Base-by-base conservation (phyloP, 1,140 invertebrate genomes). In the Rhyzopertha dominica region DNA sequence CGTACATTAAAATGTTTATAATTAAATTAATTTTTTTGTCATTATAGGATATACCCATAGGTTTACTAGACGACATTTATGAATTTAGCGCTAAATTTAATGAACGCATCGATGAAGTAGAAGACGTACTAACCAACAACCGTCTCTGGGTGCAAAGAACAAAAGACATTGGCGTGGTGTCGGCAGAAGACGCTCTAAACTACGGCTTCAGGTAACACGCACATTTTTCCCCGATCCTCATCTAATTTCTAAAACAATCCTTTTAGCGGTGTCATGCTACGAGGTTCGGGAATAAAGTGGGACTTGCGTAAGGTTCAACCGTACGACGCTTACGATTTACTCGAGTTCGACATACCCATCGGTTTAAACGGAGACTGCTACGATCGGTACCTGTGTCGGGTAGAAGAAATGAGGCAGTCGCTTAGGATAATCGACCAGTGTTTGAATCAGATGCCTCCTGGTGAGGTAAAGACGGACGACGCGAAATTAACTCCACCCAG, bases 331-430 rank as follows among this genome's bases (percentile, higher is more conserved):
- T 99, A 98, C 64, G 74, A 93, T 62, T 67, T 86, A 20, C 78
- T 98, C 1, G 92, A 99, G 12, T 99, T 99, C 72, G 95, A 99
- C 69, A 80, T 98, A 4, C 95, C 95, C 2, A 86, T 98, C 61
- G 96, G 95, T 4, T 81, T 75, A 5, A 87, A 94, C 48, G 95
- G 95, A 8, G 95, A 98, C 69, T 61, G 56, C 22, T 61, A 61
- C 28, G 52, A 60, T 40, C 42, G 90, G 57, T 99, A 98, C 71
- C 66, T 98, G 20, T 85, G 85, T 58, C 87, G 96, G 37, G 73
- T 98, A 36, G 90, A 96, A 67, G 96, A 99, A 72, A 99, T 99
- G 95, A 78, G 96, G 41, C 91, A 99, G 69, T 95, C 90, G 1
- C 62, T 98, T 22, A 76, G 83, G 46, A 98, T 99, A 53, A 94